Conservation (phyloP, 37 sponge, comb jelly and placozoan genomes). For the Lycopodina hypogea region DNA sequence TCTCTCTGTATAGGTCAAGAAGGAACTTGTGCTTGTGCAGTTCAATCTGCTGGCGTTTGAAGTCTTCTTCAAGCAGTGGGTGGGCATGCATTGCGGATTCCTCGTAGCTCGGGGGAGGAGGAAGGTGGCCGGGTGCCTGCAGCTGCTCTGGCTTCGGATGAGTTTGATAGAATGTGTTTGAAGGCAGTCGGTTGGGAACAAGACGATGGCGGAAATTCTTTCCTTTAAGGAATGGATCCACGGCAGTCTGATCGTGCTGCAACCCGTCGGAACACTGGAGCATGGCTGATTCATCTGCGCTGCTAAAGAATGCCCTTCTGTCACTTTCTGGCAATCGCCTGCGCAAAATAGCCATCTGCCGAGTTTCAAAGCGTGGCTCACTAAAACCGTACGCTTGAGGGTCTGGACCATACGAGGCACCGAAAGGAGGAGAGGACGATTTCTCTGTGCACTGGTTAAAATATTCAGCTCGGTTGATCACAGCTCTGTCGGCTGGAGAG, state of each 20-base stretch:
- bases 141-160: not conserved
- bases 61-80: constrained; percentile 8
- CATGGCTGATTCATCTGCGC: not conserved
- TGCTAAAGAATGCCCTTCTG: not conserved
- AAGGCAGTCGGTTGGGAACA: not conserved
- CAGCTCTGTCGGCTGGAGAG: not conserved
- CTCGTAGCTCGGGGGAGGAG: not conserved
- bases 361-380: not conserved
- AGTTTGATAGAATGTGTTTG: too few species aligned
- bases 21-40: not conserved
- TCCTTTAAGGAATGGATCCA: not conserved
- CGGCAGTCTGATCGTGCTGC: too few species aligned
- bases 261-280: not conserved
- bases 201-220: not conserved
- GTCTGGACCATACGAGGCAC: not conserved
- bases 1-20: not conserved
- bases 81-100: not conserved
- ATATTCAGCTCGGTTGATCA: constrained; percentile 1
- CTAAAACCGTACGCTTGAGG: not conserved
- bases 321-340: not conserved
- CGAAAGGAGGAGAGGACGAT: constrained; percentile 16
- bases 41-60: not conserved
- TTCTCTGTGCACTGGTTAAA: constrained; percentile 4
- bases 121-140: not conserved
- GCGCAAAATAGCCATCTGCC: not conserved